Base-by-base conservation (phyloP, 64 coral and sea anemone genomes). In the Anthopleura sola region DNA sequence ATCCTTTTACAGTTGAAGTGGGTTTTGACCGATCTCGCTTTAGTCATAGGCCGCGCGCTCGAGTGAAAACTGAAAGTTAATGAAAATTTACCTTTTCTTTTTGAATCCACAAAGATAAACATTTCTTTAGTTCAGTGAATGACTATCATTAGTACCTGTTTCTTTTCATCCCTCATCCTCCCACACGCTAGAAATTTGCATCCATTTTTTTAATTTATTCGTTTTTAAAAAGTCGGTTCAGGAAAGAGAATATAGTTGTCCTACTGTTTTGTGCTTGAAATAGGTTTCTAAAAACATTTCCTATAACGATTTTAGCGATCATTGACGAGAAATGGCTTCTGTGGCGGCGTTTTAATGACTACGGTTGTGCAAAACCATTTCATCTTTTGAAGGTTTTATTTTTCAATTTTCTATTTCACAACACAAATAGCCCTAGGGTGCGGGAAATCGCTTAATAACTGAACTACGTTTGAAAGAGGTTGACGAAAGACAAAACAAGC, bases 1-100 rank as follows among this genome's bases (percentile, higher is more conserved):
- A 71, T 71, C 66, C 66, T 71, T 71, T 71, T 71, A 71, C 66
- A 71, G 1, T 26, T 71, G n/a, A 71, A 71, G 66, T 71, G 66
- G 66, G 6, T 71, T 71, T 33, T 71, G 60, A 66, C 60, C n/a
- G 23, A 66, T 66, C 60, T 66, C n/a, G 60, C n/a, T 66, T n/a
- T 26, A 66, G 24, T 71, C 31, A 32, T 71, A 71, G 66, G 28
- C n/a, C 11, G 14, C 28, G 14, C 28, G 14, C 66, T 71, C 34
- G 66, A 31, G 14, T 34, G 66, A 34, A 71, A 71, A 71, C 29
- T 26, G 5, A 15, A 62, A 24, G n/a, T 62, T 26, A 62, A 62
- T 3, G 11, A n/a, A 62, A 62, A 62, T n/a, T 23, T 6, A 26
- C 11, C 4, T 44, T 5, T 9, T 62, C n/a, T n/a, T 3, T 26